phyloP scores from a whole-genome alignment of 2,797 vertebrate species.

The Catostomus latipinnis region DNA sequence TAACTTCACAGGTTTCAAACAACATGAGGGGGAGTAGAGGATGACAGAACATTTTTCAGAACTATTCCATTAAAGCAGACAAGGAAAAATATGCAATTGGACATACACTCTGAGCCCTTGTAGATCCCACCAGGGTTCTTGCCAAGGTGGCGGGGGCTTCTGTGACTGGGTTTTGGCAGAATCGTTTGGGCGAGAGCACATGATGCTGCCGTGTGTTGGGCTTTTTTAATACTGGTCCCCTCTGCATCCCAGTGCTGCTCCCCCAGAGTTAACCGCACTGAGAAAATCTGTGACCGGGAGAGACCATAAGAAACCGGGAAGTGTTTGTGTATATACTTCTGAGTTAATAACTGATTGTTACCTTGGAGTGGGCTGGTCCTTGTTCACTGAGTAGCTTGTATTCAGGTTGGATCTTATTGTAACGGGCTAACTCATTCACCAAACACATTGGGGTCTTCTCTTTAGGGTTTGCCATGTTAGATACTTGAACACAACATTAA shows the following conservation, averaged over 20 bases:
- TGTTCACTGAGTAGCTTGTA: conserved; percentile 95
- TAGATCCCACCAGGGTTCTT: conserved; percentile 83
- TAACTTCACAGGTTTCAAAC: neutral
- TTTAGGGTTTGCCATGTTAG: conserved; percentile 99
- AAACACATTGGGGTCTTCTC: conserved; percentile 99
- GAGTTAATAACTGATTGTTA: conserved; percentile 57
- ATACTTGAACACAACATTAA: conserved; percentile 76
- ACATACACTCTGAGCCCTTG: conserved; percentile 54
- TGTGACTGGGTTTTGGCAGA: conserved; percentile 88
- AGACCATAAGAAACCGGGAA: neutral
- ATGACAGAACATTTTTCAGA: too few relatives aligned
- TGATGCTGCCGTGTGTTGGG: conserved; percentile 90
- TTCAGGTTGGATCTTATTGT: conserved; percentile 95
- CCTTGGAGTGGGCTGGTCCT: conserved; percentile 95
- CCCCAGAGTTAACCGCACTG: conserved; percentile 89
- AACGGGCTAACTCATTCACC: conserved; percentile 99
- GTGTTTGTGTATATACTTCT: neutral
- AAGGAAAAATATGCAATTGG: neutral
- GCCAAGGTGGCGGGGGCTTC: conserved; percentile 86
- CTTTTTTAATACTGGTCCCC: conserved; percentile 96
- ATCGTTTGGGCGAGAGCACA: conserved; percentile 89
- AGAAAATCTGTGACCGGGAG: conserved; percentile 84
- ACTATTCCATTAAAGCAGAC: neutral
- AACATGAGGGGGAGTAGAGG: neutral
- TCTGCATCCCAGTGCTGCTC: conserved; percentile 94